Conservation (phyloP, 2,888 invertebrate species). For the Strigamia transsilvanica region DNA sequence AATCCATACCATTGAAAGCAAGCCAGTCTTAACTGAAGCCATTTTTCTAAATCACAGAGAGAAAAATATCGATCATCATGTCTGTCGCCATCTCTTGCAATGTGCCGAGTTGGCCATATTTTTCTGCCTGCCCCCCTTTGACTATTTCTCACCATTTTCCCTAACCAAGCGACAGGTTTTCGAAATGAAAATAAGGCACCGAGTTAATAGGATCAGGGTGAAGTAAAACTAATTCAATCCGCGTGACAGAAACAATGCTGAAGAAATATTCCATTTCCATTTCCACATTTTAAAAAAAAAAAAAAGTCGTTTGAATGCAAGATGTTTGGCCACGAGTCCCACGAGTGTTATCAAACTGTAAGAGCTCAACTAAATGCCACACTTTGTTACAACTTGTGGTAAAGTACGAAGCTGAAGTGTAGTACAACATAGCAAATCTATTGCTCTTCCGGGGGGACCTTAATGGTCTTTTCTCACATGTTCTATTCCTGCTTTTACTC, state of each 20-base stretch:
- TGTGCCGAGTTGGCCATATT: constrained; percentile 34
- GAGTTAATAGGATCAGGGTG: constrained; percentile 7
- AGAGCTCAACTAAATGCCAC: constrained; percentile 23
- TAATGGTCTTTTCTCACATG: constrained; percentile 45
- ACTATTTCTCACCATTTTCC: constrained; percentile 40
- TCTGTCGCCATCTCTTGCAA: constrained; percentile 39
- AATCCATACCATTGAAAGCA: constrained; percentile 4
- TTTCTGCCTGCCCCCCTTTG: constrained; percentile 3
- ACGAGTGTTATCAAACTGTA: neutral
- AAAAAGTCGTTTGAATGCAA: constrained; percentile 35
- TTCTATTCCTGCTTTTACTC: constrained; percentile 41
- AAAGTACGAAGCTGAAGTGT: constrained; percentile 26
- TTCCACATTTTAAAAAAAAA: neutral
- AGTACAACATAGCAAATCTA: constrained; percentile 39
- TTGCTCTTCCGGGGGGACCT: constrained; percentile 48
- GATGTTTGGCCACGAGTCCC: constrained; percentile 4
- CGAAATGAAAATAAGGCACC: constrained; percentile 31
- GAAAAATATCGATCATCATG: constrained; percentile 43
- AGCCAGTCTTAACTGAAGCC: constrained; percentile 28
- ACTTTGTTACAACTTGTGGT: constrained; percentile 43
- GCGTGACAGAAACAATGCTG: neutral
- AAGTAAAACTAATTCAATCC: neutral
- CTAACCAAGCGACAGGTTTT: neutral
- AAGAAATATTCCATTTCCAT: neutral
- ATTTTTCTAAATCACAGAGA: constrained; percentile 27